These are phyloP conservation scores for Vandiemenella viatica DNA, from an alignment of 2,888 invertebrate genomes.

Conservation along the genomic window DNA sequence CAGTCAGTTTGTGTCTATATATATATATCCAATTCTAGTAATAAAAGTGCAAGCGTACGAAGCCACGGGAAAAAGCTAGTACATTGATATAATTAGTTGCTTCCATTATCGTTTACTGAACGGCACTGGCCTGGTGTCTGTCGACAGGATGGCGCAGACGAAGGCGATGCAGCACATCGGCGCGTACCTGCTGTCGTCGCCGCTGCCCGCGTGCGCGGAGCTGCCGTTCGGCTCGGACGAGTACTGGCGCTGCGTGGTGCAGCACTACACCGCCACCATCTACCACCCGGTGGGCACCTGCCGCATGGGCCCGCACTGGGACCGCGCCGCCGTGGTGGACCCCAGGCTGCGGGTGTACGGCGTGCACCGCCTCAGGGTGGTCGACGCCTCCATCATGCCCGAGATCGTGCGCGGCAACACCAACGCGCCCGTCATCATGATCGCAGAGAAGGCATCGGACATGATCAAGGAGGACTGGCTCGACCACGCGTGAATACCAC, in stretches of 20 bases:
- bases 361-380: slow-evolving; percentile 23
- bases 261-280: slow-evolving; percentile 51
- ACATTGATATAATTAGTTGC: too few species aligned
- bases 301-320: slow-evolving; percentile 51
- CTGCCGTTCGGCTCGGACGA: slow-evolving; percentile 43
- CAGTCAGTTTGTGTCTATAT: too few species aligned
- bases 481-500: too few species aligned
- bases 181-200: slow-evolving; percentile 37
- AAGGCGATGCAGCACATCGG: slow-evolving; percentile 40
- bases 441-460: slow-evolving; percentile 26
- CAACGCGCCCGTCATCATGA: slow-evolving; percentile 27
- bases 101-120: too few species aligned
- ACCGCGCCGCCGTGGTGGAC: slow-evolving; percentile 48
- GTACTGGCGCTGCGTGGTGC: slow-evolving; percentile 49
- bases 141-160: slow-evolving; percentile 35
- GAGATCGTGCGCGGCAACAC: slow-evolving; percentile 25
- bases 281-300: slow-evolving; percentile 54
- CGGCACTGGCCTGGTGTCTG: too few species aligned
- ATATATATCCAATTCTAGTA: too few species aligned
- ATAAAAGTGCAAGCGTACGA: too few species aligned
- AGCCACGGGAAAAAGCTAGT: too few species aligned
- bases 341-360: slow-evolving; percentile 25
- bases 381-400: slow-evolving; percentile 28
- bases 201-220: slow-evolving; percentile 40
- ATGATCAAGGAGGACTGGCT: slow-evolving; percentile 21